A percentile compares a stretch with the other conserved stretches of the same genome.
Conservation (phyloP, 2,113 vertebrate species). For the Paedocypris sp. region DNA sequence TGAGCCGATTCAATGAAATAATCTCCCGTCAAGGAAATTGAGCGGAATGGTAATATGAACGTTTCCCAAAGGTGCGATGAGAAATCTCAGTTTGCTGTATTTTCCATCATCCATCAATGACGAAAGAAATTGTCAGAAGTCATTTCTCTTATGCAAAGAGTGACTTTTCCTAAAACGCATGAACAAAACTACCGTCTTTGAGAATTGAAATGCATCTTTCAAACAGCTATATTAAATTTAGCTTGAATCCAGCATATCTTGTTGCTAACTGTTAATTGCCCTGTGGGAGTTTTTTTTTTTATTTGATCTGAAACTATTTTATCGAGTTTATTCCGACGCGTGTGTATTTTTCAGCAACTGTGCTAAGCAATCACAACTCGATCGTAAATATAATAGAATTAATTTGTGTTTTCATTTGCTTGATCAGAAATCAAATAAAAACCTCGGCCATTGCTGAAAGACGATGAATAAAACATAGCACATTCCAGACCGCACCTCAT, state of each 20-base stretch:
- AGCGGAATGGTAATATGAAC: not conserved
- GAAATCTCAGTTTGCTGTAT: conserved; percentile 5
- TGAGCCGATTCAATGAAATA: not conserved
- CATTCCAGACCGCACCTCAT: conserved; percentile 23
- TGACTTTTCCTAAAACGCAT: not conserved
- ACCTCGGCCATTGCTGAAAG: conserved; percentile 5
- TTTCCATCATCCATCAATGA: not conserved
- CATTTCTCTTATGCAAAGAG: not conserved
- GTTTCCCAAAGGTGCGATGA: not conserved
- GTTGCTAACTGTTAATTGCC: no score
- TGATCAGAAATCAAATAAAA: conserved; percentile 19
- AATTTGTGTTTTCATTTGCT: not conserved
- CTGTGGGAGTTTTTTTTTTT: no score
- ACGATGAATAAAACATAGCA: conserved; percentile 34
- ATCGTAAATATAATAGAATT: no score
- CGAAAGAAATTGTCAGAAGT: not conserved
- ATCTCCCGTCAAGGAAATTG: conserved; percentile 3
- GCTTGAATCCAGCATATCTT: no score
- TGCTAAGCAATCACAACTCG: conserved; percentile 2
- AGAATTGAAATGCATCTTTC: not conserved
- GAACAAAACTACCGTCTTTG: not conserved
- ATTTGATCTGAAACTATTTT: no score
- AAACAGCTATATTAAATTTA: not conserved
- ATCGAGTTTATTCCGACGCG: no score
- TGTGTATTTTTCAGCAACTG: conserved; percentile 2